These are phyloP conservation scores for Trichosurus vulpecula DNA, from an alignment of 2,797 vertebrate species.

Conservation along the genomic window DNA sequence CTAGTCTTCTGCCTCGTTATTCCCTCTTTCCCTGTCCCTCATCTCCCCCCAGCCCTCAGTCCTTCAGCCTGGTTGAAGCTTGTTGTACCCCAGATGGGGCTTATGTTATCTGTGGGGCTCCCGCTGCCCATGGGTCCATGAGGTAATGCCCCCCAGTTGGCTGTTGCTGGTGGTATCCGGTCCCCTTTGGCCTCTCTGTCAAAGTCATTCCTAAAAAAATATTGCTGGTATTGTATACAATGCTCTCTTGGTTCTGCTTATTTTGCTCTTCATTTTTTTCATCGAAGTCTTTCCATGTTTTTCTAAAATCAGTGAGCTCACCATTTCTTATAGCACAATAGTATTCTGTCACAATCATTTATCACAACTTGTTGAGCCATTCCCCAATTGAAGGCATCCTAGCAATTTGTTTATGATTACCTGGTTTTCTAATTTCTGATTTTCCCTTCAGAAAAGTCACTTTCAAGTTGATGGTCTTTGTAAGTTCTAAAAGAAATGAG, in stretches of 20 bases:
- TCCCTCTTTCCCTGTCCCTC: conserved; percentile 29
- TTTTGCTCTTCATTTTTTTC: not conserved
- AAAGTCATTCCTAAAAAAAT: not conserved
- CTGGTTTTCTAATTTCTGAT: not conserved
- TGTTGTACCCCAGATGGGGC: conserved; percentile 40
- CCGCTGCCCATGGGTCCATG: conserved; percentile 66
- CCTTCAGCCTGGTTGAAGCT: conserved; percentile 38
- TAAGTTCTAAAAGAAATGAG: not conserved
- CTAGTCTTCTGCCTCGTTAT: not conserved
- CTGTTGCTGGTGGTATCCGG: conserved; percentile 71
- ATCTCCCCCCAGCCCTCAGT: conserved; percentile 33
- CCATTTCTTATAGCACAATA: not conserved
- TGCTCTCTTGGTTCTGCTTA: not conserved
- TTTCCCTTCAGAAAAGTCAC: conserved; percentile 18
- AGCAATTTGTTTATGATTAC: not conserved
- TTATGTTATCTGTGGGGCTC: conserved; percentile 39
- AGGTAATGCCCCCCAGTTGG: conserved; percentile 73
- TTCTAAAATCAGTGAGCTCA: not conserved
- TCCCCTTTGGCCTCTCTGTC: not conserved
- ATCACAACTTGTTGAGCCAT: not conserved
- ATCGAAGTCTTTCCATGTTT: not conserved
- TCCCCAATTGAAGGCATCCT: not conserved
- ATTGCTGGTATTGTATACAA: not conserved
- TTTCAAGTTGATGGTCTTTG: conserved; percentile 8
- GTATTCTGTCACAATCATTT: too few species aligned